A percentile compares a stretch with the other conserved stretches of the same genome.
Evolutionary conservation across 2,797 vertebrate genomes (phyloP).

Genomic region (Anabacerthia variegaticeps): DNA sequence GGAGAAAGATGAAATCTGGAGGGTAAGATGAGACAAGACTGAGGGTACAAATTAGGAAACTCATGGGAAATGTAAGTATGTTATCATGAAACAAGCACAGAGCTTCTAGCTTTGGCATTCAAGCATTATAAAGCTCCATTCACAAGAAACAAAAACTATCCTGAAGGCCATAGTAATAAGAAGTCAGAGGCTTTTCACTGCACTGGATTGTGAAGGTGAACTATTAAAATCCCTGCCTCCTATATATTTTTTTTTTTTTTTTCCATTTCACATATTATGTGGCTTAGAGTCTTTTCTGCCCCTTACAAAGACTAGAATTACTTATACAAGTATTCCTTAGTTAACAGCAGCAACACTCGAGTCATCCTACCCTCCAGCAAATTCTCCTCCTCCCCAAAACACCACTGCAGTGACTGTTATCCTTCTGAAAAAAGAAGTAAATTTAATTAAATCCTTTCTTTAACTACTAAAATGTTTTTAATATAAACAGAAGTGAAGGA

Average conservation of each 20-base stretch:
- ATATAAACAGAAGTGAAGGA: neutral
- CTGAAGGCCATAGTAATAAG: neutral
- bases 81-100: neutral
- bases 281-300: neutral
- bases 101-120: neutral
- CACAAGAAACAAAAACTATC: neutral
- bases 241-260: neutral
- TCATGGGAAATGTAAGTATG: neutral
- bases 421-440: neutral
- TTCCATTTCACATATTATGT: neutral
- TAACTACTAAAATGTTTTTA: neutral
- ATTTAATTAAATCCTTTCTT: neutral
- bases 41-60: neutral
- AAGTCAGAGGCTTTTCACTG: neutral
- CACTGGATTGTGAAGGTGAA: neutral
- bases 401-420: neutral
- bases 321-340: neutral
- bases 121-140: neutral
- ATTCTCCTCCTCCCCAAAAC: neutral
- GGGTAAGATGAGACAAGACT: neutral
- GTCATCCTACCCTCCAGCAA: neutral
- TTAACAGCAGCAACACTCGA: neutral
- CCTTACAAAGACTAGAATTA: neutral
- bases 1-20: neutral
- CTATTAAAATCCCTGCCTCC: neutral